These are phyloP conservation scores for Ifrita kowaldi DNA, from an alignment of 2,113 vertebrate genomes.

Conservation along the genomic window DNA sequence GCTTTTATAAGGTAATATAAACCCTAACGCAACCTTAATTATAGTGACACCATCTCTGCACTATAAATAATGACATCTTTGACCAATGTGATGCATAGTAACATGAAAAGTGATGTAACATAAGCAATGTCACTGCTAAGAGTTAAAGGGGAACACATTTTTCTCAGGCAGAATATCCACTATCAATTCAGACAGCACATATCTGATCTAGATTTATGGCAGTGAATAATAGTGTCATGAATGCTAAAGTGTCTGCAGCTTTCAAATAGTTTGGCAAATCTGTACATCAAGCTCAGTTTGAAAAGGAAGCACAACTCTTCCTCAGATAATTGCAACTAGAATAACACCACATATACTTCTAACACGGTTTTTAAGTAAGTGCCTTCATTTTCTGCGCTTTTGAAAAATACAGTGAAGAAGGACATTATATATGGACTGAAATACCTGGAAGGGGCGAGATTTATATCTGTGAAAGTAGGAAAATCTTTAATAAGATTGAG, in stretches of 20 bases:
- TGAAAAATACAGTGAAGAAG: not conserved
- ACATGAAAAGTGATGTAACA: conserved; percentile 32
- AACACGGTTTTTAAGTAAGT: not conserved
- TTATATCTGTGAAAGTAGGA: not conserved
- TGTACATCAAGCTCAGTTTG: conserved; percentile 33
- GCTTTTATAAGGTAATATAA: conserved; percentile 53
- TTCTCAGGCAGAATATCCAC: conserved; percentile 43
- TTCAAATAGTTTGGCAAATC: conserved; percentile 44
- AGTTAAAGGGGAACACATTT: conserved; percentile 55
- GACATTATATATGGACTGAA: not conserved
- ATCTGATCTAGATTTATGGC: conserved; percentile 52
- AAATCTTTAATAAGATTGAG: not conserved
- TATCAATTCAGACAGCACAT: conserved; percentile 43
- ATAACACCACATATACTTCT: not conserved
- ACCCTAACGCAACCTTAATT: conserved; percentile 55
- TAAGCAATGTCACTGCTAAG: conserved; percentile 58
- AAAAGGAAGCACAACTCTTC: conserved; percentile 14
- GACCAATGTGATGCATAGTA: conserved; percentile 25
- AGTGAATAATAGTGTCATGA: conserved; percentile 51
- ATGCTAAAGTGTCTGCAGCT: conserved; percentile 43
- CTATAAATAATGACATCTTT: conserved; percentile 46
- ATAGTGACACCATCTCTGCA: conserved; percentile 16
- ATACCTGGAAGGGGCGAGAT: not conserved
- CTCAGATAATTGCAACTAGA: conserved; percentile 1
- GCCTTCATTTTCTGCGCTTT: not conserved